phyloP scores from a whole-genome alignment of 2,888 invertebrate genomes.

The Byasa hedistus region DNA sequence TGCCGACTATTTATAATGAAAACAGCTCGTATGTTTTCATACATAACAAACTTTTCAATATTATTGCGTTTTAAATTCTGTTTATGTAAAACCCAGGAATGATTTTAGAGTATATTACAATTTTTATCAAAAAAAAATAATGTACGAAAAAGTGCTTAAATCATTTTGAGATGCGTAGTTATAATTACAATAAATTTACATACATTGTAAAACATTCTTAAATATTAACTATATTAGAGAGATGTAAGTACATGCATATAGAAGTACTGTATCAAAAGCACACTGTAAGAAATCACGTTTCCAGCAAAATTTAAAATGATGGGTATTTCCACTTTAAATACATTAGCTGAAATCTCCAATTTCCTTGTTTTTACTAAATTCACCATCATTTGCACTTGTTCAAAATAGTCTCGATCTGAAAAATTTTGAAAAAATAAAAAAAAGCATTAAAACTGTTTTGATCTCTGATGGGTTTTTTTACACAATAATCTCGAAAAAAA shows the following conservation, averaged over 20 bases:
- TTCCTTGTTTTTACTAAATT: constrained; percentile 49
- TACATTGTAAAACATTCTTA: no score
- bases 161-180: no score
- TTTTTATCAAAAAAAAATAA: no score
- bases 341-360: constrained; percentile 49
- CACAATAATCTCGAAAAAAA: background rate
- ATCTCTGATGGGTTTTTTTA: background rate
- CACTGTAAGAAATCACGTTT: constrained; percentile 51
- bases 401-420: constrained; percentile 45
- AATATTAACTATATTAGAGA: background rate
- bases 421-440: constrained; percentile 30
- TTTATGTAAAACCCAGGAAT: no score
- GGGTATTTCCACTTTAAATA: constrained; percentile 47
- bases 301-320: constrained; percentile 49
- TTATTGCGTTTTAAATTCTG: no score
- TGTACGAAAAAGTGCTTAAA: no score
- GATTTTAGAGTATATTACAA: no score
- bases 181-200: no score
- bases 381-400: constrained; percentile 53
- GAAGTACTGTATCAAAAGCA: constrained; percentile 59
- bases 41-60: no score
- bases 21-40: no score
- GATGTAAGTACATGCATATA: constrained; percentile 39
- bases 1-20: no score
- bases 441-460: background rate